Conservation (phyloP, 1,140 invertebrate genomes). For the Chrysomallon squamiferum region DNA sequence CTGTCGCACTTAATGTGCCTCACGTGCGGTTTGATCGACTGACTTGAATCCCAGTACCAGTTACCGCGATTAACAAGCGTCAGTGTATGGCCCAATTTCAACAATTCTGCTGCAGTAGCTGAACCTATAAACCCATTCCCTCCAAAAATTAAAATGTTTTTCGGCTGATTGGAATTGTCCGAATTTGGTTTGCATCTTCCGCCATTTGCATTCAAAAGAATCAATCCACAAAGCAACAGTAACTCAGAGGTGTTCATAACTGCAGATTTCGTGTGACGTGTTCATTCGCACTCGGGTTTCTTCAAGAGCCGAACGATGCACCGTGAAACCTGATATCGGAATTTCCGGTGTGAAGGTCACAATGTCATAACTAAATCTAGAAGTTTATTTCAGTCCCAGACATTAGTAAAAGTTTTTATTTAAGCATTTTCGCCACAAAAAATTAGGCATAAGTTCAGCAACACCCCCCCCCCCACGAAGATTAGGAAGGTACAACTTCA, state of each 20-base stretch:
- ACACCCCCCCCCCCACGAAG: no score
- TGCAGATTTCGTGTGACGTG: neutral
- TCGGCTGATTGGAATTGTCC: neutral
- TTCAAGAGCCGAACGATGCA: neutral
- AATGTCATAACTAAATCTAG: neutral
- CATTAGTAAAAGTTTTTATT: no score
- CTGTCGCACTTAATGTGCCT: constrained; percentile 61
- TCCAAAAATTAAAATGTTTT: constrained; percentile 62
- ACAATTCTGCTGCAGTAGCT: constrained; percentile 52
- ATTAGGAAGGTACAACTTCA: no score
- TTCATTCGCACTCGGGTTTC: neutral
- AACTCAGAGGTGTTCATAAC: neutral
- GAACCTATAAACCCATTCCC: constrained; percentile 67
- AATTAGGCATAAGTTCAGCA: no score
- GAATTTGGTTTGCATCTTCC: neutral
- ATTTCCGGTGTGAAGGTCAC: neutral
- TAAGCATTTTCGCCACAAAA: no score
- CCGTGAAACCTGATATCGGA: neutral
- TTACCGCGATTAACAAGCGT: constrained; percentile 64
- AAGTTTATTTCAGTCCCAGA: no score
- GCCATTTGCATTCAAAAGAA: neutral
- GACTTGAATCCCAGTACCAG: constrained; percentile 65
- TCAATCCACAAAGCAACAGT: neutral
- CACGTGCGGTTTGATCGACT: constrained; percentile 58
- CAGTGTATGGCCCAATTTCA: constrained; percentile 45